Conservation (phyloP, 1,140 invertebrate genomes). For the Brachionus paranguensis region DNA sequence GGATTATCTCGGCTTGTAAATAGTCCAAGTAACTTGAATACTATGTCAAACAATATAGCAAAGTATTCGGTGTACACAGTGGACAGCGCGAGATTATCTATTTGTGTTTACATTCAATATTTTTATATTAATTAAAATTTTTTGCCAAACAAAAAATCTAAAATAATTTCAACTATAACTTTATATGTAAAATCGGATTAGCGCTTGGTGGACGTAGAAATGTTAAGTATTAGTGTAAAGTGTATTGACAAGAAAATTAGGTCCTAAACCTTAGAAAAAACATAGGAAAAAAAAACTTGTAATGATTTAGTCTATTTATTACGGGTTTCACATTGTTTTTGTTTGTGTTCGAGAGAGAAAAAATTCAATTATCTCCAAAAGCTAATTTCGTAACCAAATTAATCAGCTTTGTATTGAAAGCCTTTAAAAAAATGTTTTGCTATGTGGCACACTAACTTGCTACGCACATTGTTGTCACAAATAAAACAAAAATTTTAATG, state of each 20-base stretch:
- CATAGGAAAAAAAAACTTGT: neutral
- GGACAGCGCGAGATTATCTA: neutral
- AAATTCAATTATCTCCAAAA: neutral
- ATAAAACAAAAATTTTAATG: conserved; percentile 22
- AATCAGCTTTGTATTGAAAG: conserved; percentile 8
- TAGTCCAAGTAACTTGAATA: neutral
- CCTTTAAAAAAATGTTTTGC: neutral
- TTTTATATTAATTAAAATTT: neutral
- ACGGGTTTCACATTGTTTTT: conserved; percentile 10
- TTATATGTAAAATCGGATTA: conserved; percentile 22
- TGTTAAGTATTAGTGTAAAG: conserved; percentile 36
- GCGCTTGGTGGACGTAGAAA: neutral
- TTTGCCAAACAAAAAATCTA: neutral
- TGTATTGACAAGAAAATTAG: conserved; percentile 9
- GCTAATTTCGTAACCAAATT: neutral
- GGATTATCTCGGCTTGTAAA: conserved; percentile 27
- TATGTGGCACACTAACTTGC: neutral
- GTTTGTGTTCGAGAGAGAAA: neutral
- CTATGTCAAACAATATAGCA: neutral
- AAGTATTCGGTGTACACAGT: neutral
- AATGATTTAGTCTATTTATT: neutral
- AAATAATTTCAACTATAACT: neutral
- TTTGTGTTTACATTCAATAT: conserved; percentile 24
- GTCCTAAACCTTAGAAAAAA: conserved; percentile 14
- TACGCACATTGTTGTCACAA: neutral